Evolutionary conservation across 23 tunicate species (phyloP).

Genomic region (Halocynthia aurantium): DNA sequence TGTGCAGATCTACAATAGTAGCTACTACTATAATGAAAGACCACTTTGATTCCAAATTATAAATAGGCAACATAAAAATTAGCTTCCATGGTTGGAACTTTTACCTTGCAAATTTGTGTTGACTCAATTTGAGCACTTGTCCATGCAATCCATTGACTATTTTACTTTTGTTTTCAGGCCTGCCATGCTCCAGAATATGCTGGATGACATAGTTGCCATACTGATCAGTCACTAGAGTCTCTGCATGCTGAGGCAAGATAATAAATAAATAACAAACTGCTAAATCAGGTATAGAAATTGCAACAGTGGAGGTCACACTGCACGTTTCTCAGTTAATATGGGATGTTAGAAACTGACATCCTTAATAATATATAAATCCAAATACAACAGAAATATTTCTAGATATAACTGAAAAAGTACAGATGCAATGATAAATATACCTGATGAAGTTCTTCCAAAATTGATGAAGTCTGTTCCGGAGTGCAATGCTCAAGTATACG

Average conservation of each 20-base stretch:
- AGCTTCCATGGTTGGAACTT: too few species aligned
- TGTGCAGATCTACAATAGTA: too few species aligned
- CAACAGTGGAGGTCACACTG: not conserved
- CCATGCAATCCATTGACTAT: slow-evolving; percentile 87
- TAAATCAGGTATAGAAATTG: not conserved
- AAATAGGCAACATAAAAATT: too few species aligned
- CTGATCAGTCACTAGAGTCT: slow-evolving; percentile 90
- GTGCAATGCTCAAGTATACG: slow-evolving; percentile 96
- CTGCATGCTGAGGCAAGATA: slow-evolving; percentile 48
- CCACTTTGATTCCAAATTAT: too few species aligned
- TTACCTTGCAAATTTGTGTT: slow-evolving; percentile 98
- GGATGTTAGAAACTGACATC: not conserved
- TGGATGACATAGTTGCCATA: slow-evolving; percentile 99
- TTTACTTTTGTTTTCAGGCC: slow-evolving; percentile 79
- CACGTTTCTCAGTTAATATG: not conserved
- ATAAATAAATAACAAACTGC: not conserved
- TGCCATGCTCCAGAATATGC: slow-evolving; percentile 96
- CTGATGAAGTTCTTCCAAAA: slow-evolving; percentile 91
- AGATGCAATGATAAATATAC: slow-evolving; percentile 11
- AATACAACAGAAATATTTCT: not conserved
- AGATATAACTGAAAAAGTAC: not conserved
- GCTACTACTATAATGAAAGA: too few species aligned
- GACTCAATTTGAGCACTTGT: slow-evolving; percentile 72
- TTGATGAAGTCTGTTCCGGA: slow-evolving; percentile 90
- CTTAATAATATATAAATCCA: not conserved